These are phyloP conservation scores for Marronus borbonicus DNA, from an alignment of 2,888 invertebrate species.

Conservation along the genomic window DNA sequence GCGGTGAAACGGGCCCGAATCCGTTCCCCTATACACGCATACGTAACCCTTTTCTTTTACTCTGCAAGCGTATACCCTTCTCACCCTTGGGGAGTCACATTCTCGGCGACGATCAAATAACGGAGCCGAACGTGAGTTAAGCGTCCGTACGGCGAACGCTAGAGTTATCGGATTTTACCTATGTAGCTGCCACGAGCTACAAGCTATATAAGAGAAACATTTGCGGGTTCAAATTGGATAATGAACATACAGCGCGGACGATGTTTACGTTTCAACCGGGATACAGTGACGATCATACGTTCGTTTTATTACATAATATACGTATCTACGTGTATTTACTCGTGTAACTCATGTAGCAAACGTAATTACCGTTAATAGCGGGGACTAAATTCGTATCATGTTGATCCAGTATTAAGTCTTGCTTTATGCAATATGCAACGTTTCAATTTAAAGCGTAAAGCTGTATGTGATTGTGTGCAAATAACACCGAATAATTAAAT, in stretches of 20 bases:
- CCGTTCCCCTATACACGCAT: slow-evolving; percentile 49
- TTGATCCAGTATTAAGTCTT: no score
- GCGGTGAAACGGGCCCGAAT: slow-evolving; percentile 52
- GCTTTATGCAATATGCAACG: no score
- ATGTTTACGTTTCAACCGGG: slow-evolving; percentile 27
- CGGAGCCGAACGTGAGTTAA: slow-evolving; percentile 58
- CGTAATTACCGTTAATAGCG: background rate
- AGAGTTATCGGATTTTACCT: no score
- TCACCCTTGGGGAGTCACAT: slow-evolving; percentile 59
- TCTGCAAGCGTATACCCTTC: slow-evolving; percentile 24
- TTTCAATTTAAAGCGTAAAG: no score
- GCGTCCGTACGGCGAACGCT: slow-evolving; percentile 3
- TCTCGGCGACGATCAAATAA: slow-evolving; percentile 60
- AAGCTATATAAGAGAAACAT: slow-evolving; percentile 15
- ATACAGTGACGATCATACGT: background rate
- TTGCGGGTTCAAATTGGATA: slow-evolving; percentile 32
- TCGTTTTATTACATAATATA: background rate
- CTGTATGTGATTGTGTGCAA: no score
- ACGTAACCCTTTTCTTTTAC: slow-evolving; percentile 35
- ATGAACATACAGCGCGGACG: slow-evolving; percentile 20
- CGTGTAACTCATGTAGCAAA: background rate
- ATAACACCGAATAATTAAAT: no score
- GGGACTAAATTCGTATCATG: no score
- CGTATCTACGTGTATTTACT: background rate
- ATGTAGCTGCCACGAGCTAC: no score